Conservation (phyloP, 2,888 invertebrate species). For the Cephus spinipes region DNA sequence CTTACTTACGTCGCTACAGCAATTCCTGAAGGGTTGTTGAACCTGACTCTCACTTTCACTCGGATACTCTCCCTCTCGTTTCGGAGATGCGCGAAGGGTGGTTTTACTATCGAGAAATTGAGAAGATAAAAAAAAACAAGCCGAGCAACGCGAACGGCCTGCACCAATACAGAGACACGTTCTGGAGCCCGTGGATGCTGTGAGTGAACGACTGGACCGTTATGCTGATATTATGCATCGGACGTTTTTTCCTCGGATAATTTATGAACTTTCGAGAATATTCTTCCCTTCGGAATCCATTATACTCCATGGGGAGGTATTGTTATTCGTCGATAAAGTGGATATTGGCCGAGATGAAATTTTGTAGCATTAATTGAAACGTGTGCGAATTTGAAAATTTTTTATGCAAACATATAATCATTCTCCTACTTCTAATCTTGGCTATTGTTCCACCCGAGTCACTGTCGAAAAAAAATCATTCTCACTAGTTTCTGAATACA, state of each 20-base stretch:
- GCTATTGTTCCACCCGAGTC: background rate
- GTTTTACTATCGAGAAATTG: constrained; percentile 21
- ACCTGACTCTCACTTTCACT: constrained; percentile 20
- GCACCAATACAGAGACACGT: background rate
- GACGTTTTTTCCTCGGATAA: background rate
- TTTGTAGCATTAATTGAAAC: background rate
- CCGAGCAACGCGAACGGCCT: background rate
- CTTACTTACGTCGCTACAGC: background rate
- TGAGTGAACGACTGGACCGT: background rate
- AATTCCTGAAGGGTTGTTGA: constrained; percentile 15
- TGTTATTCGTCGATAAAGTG: background rate
- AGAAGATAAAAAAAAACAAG: background rate
- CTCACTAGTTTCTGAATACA: background rate
- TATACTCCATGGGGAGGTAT: background rate
- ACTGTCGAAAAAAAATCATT: background rate
- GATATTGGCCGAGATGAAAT: background rate
- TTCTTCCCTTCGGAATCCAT: background rate
- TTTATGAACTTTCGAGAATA: background rate
- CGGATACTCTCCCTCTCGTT: constrained; percentile 6
- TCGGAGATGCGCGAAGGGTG: background rate
- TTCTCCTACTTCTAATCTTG: background rate
- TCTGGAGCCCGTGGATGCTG: background rate
- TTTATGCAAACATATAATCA: background rate
- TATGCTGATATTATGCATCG: background rate
- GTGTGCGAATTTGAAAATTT: background rate